Conservation (phyloP, 2,888 invertebrate genomes). For the Dichetophora obliterata region DNA sequence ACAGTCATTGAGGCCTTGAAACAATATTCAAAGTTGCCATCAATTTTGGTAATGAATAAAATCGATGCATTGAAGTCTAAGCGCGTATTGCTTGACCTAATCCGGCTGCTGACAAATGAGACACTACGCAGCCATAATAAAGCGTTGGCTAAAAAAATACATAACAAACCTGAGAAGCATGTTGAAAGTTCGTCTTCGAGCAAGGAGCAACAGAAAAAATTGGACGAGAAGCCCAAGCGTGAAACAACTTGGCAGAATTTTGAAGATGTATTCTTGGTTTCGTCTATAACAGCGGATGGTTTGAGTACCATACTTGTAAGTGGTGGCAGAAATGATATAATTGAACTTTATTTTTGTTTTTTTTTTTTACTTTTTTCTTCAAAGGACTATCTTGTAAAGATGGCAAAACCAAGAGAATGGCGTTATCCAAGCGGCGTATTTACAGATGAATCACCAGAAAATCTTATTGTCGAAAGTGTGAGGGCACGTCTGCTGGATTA, state of each 20-base stretch:
- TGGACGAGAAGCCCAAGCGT: constrained; percentile 46
- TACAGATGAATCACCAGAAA: constrained; percentile 81
- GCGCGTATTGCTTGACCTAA: constrained; percentile 79
- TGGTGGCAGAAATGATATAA: too few species aligned
- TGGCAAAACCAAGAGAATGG: constrained; percentile 78
- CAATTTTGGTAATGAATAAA: constrained; percentile 92
- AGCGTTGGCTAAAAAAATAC: constrained; percentile 51
- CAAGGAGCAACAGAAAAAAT: not conserved
- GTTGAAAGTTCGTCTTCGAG: not conserved
- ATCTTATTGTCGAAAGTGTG: constrained; percentile 80
- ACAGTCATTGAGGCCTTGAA: constrained; percentile 80
- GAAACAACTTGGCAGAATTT: constrained; percentile 81
- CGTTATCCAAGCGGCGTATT: constrained; percentile 77
- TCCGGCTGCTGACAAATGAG: constrained; percentile 78
- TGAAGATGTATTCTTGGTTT: constrained; percentile 91
- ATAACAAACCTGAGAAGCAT: constrained; percentile 46
- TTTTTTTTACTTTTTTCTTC: constrained; percentile 18
- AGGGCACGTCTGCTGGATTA: constrained; percentile 87
- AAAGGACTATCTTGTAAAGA: constrained; percentile 56
- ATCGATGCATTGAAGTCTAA: constrained; percentile 81
- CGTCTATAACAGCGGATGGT: constrained; percentile 84
- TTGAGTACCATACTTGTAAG: constrained; percentile 78
- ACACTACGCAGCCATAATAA: constrained; percentile 65
- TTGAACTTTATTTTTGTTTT: not conserved
- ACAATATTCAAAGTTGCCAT: constrained; percentile 73